These are phyloP conservation scores for Pollenia labialis DNA, from an alignment of 2,888 invertebrate species.

Conservation along the genomic window DNA sequence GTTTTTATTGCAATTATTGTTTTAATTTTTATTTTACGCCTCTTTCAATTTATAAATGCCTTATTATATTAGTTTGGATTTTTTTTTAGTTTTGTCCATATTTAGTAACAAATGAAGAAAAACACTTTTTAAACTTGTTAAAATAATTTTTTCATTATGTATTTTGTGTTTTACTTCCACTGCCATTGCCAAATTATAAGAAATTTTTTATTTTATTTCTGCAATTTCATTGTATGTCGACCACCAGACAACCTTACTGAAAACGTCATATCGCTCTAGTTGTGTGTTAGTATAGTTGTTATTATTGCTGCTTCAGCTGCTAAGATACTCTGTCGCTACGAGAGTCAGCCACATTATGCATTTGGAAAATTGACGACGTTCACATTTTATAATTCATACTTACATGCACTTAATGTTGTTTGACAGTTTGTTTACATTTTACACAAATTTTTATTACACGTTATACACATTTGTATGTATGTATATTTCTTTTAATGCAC, in stretches of 20 bases:
- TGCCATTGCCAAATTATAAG: conserved; percentile 61
- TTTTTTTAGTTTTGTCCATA: conserved; percentile 8
- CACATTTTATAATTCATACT: neutral
- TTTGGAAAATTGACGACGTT: neutral
- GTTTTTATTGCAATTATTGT: conserved; percentile 9
- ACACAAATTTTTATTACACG: conserved; percentile 14
- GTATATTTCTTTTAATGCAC: conserved; percentile 2
- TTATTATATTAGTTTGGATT: conserved; percentile 30
- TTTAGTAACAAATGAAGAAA: conserved; percentile 6
- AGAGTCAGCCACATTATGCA: conserved; percentile 6
- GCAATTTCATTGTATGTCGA: conserved; percentile 35
- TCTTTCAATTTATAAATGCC: conserved; percentile 33
- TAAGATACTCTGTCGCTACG: neutral
- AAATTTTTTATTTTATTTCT: conserved; percentile 1
- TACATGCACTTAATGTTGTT: conserved; percentile 34
- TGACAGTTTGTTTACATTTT: conserved; percentile 48
- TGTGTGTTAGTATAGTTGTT: conserved; percentile 13
- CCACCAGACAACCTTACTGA: conserved; percentile 62
- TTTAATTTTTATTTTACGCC: neutral
- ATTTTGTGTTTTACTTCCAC: conserved; percentile 53
- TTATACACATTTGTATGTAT: no score
- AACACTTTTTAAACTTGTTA: neutral
- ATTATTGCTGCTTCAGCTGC: conserved; percentile 21
- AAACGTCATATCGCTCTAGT: conserved; percentile 42
- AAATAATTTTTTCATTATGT: conserved; percentile 36